Conservation (phyloP, 2,113 vertebrate genomes). For the Budorcas taxicolor region DNA sequence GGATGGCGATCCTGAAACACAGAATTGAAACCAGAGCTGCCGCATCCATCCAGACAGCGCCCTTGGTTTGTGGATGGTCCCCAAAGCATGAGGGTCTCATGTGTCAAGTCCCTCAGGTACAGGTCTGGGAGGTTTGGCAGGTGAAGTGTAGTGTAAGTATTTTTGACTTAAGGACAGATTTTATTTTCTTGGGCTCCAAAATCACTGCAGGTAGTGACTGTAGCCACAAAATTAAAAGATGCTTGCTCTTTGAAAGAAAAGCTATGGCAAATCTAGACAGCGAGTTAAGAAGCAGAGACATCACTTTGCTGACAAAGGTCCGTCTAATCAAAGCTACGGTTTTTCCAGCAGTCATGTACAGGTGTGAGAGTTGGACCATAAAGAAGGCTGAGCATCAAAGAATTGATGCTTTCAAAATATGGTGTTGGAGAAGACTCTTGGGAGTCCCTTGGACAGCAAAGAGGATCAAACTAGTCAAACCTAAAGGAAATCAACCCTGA, state of each 20-base stretch:
- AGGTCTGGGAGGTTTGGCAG: not conserved
- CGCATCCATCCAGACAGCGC: accelerated
- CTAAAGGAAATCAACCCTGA: not conserved
- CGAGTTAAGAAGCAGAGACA: not conserved
- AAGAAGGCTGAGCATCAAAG: not conserved
- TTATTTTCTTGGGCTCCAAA: not conserved
- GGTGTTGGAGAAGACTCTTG: not conserved
- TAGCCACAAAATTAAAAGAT: not conserved
- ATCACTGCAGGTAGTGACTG: not conserved
- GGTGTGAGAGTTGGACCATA: not conserved
- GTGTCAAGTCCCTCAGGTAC: not conserved
- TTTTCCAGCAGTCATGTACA: not conserved
- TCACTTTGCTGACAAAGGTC: not conserved
- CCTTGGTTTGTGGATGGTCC: not conserved
- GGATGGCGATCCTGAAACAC: not conserved
- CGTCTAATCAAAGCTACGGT: not conserved
- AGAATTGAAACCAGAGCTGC: accelerated
- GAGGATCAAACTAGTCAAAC: not conserved
- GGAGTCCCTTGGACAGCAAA: not conserved
- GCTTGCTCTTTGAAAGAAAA: not conserved
- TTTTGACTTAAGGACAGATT: not conserved
- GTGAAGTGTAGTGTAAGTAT: not conserved
- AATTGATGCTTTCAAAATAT: not conserved
- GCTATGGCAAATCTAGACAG: not conserved
- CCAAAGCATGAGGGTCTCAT: accelerated